Base-by-base conservation (phyloP, 2,113 vertebrate genomes). In the Hippolais icterina region DNA sequence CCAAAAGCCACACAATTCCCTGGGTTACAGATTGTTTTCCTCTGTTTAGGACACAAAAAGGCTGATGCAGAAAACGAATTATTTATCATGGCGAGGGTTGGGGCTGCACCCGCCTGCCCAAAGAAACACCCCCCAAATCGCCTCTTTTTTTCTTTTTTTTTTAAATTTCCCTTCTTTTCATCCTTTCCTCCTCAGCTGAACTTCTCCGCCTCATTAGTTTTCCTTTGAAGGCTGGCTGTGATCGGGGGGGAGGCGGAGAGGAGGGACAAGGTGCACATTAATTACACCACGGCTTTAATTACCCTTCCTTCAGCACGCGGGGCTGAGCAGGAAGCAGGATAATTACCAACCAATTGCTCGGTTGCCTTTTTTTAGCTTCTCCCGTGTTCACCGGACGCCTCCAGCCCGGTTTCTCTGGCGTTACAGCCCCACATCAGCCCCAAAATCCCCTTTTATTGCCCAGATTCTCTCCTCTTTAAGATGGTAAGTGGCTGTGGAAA, bases 201-300 rank as follows among this genome's bases (percentile, higher is more conserved):
- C 23, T 64, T 33, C 33, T 42, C 25, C 5, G 2, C 66, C 66
- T 90, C 82, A 61, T 95, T 88, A 89, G 23, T 52, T 90, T 81
- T 71, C 78, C 87, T 89, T 61, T 31, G 63, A 93, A 94, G 83
- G 65, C 47, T 59, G 81, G 37, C 53, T 22, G 18, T 29, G 46
- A 65, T 50, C 3, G 12, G 35, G 80, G 80, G 54, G 17, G 44
- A 33, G 56, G 52, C 5, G 16, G 35, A 63, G 68, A 20, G 61
- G 37, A 69, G 52, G 52, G 25, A n/a, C 35, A 68, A 94, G 70
- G 79, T 66, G 50, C 27, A 56, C 66, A 15, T 93, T 92, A 94
- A 97, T 96, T 93, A 95, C 57, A 65, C 69, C 59, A 21, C 17
- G 11, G 83, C 69, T 93, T 93, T 96, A 96, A 96, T 92, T 96